A percentile compares a stretch with the other conserved stretches of the same genome.
These are phyloP conservation scores for Microcebus ravelobensis DNA, from an alignment of 2,113 vertebrate genomes.

Conservation along the genomic window DNA sequence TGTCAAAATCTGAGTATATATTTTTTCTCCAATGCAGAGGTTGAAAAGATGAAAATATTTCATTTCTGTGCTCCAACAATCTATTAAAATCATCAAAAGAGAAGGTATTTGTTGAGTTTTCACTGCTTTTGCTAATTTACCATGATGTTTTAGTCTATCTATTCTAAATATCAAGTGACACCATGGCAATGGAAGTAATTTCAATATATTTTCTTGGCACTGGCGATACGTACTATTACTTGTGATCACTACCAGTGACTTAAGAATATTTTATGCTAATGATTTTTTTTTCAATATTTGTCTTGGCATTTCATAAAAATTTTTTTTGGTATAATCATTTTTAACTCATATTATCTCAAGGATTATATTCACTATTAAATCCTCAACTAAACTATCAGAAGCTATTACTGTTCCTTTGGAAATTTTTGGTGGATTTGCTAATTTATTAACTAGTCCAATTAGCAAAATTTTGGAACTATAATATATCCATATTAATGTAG, in stretches of 20 bases:
- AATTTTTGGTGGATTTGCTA: neutral
- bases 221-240: neutral
- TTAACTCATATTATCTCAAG: neutral
- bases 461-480: neutral
- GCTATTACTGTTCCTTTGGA: neutral
- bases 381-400: neutral
- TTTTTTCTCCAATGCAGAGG: neutral
- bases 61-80: neutral
- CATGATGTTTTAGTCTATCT: neutral
- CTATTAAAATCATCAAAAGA: constrained; percentile 55
- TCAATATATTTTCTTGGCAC: constrained; percentile 4
- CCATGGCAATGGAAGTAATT: neutral
- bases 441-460: neutral
- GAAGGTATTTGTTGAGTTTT: neutral
- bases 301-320: neutral
- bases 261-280: constrained; percentile 9
- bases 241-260: neutral
- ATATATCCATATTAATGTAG: neutral
- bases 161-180: neutral
- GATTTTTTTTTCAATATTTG: constrained; percentile 27
- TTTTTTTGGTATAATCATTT: neutral
- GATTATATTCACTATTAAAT: neutral
- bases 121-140: neutral
- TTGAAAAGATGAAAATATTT: neutral
- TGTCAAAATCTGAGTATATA: neutral